Conservation (phyloP, 1,140 invertebrate genomes). For the Bombus waltoni region DNA sequence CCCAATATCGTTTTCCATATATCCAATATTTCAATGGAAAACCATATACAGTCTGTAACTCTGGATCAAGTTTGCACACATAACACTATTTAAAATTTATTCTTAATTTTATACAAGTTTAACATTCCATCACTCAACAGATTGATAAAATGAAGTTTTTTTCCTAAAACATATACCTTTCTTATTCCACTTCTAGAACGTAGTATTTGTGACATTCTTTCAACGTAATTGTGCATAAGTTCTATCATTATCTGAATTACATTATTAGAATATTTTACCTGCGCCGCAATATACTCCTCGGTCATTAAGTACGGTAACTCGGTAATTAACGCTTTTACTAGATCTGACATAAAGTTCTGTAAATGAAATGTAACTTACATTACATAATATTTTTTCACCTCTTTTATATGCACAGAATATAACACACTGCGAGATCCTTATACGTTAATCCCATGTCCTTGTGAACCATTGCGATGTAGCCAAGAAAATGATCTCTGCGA, state of each 20-base stretch:
- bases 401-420: not conserved
- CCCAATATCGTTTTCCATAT: conserved; percentile 44
- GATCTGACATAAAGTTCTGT: conserved; percentile 14
- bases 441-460: conserved; percentile 32
- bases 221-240: not conserved
- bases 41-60: conserved; percentile 32
- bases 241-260: not conserved
- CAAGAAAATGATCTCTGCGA: conserved; percentile 43
- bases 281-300: not conserved
- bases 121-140: too few species aligned
- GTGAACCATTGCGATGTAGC: conserved; percentile 57
- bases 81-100: not conserved
- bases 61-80: not conserved
- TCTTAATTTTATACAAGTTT: not conserved
- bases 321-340: not conserved
- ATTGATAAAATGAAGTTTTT: too few species aligned
- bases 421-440: not conserved
- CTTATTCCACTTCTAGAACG: too few species aligned
- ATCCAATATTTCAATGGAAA: conserved; percentile 33
- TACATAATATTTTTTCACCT: not conserved
- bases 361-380: not conserved
- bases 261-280: not conserved
- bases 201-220: not conserved
- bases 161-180: not conserved
- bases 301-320: conserved; percentile 12